Conservation (phyloP, 2,113 vertebrate genomes). For the Thomomys bottae region DNA sequence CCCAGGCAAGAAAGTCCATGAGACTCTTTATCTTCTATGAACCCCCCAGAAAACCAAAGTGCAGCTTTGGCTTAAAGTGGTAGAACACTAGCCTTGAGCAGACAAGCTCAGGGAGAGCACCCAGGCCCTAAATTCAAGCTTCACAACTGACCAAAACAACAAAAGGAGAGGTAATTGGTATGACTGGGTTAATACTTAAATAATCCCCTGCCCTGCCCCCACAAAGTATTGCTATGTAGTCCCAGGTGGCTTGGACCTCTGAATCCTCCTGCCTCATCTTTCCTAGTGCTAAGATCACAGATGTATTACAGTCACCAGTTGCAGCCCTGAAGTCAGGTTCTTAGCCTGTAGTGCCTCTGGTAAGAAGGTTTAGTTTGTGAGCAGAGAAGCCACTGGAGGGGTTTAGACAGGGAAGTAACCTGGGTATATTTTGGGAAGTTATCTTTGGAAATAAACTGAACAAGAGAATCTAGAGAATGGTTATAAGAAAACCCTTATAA, state of each 20-base stretch:
- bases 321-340: background rate
- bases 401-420: background rate
- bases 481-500: background rate
- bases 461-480: background rate
- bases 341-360: background rate
- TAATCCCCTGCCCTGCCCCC: too few relatives aligned
- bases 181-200: background rate
- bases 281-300: background rate
- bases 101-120: too few relatives aligned
- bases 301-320: background rate
- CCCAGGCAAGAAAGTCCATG: too few relatives aligned
- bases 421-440: slow-evolving; percentile 33
- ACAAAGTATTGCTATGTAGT: background rate
- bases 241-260: background rate
- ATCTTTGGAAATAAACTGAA: slow-evolving; percentile 1
- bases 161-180: background rate
- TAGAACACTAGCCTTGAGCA: too few relatives aligned
- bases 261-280: background rate
- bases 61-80: too few relatives aligned
- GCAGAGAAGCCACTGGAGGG: background rate
- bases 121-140: too few relatives aligned
- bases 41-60: too few relatives aligned
- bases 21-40: too few relatives aligned
- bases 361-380: slow-evolving; percentile 14
- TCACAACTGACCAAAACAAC: too few relatives aligned